Conservation (phyloP, 2,888 invertebrate species). For the Drosophila bunnanda region DNA sequence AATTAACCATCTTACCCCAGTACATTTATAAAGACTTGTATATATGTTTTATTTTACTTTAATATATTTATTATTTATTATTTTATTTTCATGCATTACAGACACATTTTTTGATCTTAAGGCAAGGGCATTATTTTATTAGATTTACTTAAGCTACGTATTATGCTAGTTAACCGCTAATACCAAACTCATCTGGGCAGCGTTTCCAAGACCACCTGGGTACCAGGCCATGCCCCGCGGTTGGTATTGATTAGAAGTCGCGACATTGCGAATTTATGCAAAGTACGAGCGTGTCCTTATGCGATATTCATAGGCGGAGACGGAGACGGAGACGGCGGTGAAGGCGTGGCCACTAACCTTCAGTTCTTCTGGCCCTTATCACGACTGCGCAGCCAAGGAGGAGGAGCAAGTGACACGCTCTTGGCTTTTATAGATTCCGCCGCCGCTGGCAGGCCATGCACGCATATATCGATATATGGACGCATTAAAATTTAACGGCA, state of each 20-base stretch:
- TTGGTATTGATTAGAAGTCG: constrained; percentile 64
- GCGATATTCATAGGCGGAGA: constrained; percentile 63
- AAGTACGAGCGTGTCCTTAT: constrained; percentile 57
- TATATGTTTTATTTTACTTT: neutral
- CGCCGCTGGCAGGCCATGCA: constrained; percentile 18
- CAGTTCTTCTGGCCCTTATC: constrained; percentile 18
- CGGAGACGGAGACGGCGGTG: constrained; percentile 15
- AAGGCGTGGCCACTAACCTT: constrained; percentile 22
- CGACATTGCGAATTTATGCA: constrained; percentile 60
- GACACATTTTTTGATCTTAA: neutral
- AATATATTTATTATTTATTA: neutral
- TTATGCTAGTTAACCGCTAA: neutral
- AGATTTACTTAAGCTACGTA: neutral
- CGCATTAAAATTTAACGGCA: constrained; percentile 83
- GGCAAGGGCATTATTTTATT: neutral
- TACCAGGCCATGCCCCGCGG: neutral
- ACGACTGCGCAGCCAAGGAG: constrained; percentile 38
- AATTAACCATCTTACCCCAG: too few relatives aligned
- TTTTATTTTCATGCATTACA: neutral
- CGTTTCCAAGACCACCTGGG: neutral
- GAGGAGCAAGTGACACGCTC: constrained; percentile 15
- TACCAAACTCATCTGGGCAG: neutral
- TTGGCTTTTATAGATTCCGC: constrained; percentile 44
- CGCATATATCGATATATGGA: constrained; percentile 71
- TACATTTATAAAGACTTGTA: too few relatives aligned